A percentile compares a stretch with the other conserved stretches of the same genome.
phyloP scores from a whole-genome alignment of 2,888 invertebrate genomes.

The Noctua fimbriata region DNA sequence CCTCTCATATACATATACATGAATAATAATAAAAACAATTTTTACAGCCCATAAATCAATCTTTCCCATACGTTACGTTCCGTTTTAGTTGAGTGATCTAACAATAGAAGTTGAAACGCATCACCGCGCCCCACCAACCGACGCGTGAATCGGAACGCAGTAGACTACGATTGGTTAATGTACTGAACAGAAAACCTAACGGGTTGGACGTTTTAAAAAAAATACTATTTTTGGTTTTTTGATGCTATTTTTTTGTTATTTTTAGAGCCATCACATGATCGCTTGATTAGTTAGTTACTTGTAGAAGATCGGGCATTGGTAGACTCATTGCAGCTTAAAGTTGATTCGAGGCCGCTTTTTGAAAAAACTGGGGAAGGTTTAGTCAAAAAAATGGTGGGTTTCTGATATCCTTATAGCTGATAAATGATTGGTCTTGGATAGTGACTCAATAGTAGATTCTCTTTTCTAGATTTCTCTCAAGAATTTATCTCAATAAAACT shows the following conservation, averaged over 20 bases:
- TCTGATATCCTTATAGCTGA: too few relatives aligned
- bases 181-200: constrained; percentile 64
- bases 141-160: constrained; percentile 64
- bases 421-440: neutral
- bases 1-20: neutral
- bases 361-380: constrained; percentile 6
- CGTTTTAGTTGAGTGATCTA: constrained; percentile 60
- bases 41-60: neutral
- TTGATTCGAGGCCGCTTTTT: neutral
- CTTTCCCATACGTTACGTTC: constrained; percentile 39
- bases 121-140: constrained; percentile 53
- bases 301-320: neutral
- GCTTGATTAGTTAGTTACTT: neutral
- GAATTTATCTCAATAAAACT: constrained; percentile 9
- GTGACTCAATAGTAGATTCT: neutral
- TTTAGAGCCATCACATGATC: neutral
- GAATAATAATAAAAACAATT: constrained; percentile 42
- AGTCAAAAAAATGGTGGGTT: neutral
- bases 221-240: constrained; percentile 42
- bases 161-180: constrained; percentile 62
- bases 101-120: constrained; percentile 64
- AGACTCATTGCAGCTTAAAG: neutral
- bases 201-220: constrained; percentile 48
- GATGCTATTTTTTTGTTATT: neutral
- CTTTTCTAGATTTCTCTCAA: neutral